Conservation (phyloP, 2,113 vertebrate species). For the Sialia sialis region DNA sequence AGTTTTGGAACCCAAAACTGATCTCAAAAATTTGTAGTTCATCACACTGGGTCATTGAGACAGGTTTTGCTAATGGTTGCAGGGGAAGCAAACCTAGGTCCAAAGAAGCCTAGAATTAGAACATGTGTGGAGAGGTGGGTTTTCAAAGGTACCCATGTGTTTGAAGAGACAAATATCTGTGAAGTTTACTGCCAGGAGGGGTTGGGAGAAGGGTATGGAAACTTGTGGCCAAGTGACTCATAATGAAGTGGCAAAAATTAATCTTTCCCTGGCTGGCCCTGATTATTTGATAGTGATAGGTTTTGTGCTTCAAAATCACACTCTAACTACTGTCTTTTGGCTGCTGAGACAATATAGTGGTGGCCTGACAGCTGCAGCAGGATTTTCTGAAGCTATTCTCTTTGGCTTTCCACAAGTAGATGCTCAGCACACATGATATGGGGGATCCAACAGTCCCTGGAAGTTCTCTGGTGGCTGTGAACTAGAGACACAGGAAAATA, state of each 20-base stretch:
- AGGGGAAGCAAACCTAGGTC: background rate
- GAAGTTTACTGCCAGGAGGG: background rate
- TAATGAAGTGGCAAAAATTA: background rate
- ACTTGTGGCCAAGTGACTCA: background rate
- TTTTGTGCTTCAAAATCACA: background rate
- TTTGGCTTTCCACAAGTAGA: background rate
- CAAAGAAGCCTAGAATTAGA: background rate
- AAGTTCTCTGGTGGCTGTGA: background rate
- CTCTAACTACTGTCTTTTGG: background rate
- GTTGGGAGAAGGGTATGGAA: background rate
- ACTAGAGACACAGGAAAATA: background rate
- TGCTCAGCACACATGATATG: accelerated
- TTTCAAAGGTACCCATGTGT: background rate
- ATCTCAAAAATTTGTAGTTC: background rate
- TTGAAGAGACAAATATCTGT: background rate
- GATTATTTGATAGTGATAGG: background rate
- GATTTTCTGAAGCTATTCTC: background rate
- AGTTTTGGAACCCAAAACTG: background rate
- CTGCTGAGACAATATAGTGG: background rate
- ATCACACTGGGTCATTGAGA: background rate
- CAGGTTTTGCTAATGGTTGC: background rate
- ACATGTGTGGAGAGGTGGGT: background rate
- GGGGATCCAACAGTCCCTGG: background rate
- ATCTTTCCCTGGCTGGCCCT: background rate
- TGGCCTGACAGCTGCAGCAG: background rate